Evolutionary conservation across 2,888 invertebrate genomes (phyloP), one percentile per base, ranked within the genome.

Genomic region (Eupithecia subumbrata): DNA sequence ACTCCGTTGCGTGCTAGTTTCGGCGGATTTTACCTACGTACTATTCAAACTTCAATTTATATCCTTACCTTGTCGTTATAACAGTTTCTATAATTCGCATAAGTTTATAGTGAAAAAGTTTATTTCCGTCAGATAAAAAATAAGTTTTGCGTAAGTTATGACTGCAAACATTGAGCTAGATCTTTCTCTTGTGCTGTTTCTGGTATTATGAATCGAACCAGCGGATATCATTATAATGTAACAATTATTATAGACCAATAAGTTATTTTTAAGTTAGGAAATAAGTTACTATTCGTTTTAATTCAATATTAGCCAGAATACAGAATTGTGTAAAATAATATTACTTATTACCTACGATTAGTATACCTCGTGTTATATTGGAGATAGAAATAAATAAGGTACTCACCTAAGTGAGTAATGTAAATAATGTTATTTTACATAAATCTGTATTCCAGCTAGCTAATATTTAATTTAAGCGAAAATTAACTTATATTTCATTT

Each of bases 31-130:
- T 74, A 7, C 37, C 7, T 37, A 74, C 45, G 76, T 77, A 75
- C 79, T 80, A 78, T 78, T 77, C 77, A 60, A 76, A 80, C 30
- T 76, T 79, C 9, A 78, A 82, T 81, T 80, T 40, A 60, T 37
- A 75, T 79, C 78, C 69, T 77, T 79, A 8, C 9, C 40, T 40
- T 78, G 79, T 56, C 2, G 56, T 79, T 76, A 78, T 56, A 56
- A 22, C n/a, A 12, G 56, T 56, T 56, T 56, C n/a, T 56, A 12
- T 56, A 22, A 22, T 60, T 25, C 14, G 12, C 22, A 12, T 11
- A 25, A 5, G 11, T 25, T 60, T 1, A 25, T 14, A 60, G n/a
- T 8, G 9, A 52, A 52, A 52, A 52, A 52, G 16, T 45, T 18
- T 48, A 8, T 48, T 8, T 48, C 3, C 8, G 11, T 3, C 22